Percentiles rank a stretch among this genome's conserved stretches.
Conservation (phyloP, 2,888 invertebrate species). For the Leucophora obtusa region DNA sequence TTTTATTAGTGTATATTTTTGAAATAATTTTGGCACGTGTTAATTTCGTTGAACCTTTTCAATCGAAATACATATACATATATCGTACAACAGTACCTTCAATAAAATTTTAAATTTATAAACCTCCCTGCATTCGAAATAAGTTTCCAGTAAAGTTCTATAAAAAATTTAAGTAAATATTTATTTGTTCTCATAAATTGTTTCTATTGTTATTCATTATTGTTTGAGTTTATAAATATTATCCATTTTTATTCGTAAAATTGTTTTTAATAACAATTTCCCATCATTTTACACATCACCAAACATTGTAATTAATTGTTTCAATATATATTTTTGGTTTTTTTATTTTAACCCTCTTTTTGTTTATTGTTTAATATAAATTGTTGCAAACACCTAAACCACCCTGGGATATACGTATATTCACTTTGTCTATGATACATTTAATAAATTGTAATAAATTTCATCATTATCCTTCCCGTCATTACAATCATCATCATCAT, state of each 20-base stretch:
- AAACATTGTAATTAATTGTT: slow-evolving; percentile 61
- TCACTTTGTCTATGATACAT: slow-evolving; percentile 46
- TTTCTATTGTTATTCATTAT: background rate
- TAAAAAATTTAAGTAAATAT: background rate
- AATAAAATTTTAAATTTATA: no score
- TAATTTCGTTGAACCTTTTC: no score
- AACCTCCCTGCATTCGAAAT: no score
- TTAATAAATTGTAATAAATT: slow-evolving; percentile 58
- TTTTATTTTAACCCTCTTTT: slow-evolving; percentile 54
- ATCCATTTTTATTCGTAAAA: slow-evolving; percentile 17
- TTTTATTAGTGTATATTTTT: no score
- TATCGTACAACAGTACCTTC: no score
- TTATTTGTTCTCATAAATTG: background rate
- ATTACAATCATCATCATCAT: slow-evolving; percentile 18
- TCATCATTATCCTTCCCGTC: slow-evolving; percentile 24
- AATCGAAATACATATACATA: no score
- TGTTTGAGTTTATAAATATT: background rate
- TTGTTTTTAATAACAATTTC: slow-evolving; percentile 58
- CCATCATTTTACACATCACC: slow-evolving; percentile 61
- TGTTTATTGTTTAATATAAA: slow-evolving; percentile 50
- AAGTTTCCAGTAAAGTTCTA: no score
- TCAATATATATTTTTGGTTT: slow-evolving; percentile 38
- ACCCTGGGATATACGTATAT: slow-evolving; percentile 29
- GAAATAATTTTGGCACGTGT: no score
- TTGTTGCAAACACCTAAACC: slow-evolving; percentile 56